These are phyloP conservation scores for Cosmopolites sordidus DNA, from an alignment of 2,888 invertebrate species.

Conservation along the genomic window DNA sequence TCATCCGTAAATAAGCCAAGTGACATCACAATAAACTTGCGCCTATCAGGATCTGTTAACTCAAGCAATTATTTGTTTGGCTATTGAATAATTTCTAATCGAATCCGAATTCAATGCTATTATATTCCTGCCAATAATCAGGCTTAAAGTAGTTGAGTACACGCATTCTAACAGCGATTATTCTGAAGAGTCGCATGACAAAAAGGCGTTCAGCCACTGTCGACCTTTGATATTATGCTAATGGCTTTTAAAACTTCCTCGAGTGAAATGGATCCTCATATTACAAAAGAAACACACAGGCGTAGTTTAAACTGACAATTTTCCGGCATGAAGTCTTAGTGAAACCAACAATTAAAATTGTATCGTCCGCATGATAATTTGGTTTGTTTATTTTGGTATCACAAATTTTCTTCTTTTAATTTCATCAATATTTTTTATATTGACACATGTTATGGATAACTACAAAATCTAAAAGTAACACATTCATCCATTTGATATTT, in stretches of 20 bases:
- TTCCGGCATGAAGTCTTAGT: too few species aligned
- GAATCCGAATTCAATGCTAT: not conserved
- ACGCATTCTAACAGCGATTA: not conserved
- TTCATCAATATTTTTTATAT: too few species aligned
- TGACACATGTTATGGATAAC: too few species aligned
- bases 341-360: too few species aligned
- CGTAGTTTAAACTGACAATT: not conserved
- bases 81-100: not conserved
- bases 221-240: slow-evolving; percentile 13
- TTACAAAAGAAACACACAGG: slow-evolving; percentile 1
- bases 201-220: slow-evolving; percentile 6
- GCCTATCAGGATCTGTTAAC: too few species aligned
- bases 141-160: not conserved
- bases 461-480: too few species aligned
- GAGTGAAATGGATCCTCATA: not conserved
- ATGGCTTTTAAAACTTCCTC: slow-evolving; percentile 7
- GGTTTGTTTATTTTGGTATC: too few species aligned
- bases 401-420: too few species aligned
- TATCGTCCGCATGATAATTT: too few species aligned
- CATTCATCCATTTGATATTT: too few species aligned
- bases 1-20: too few species aligned
- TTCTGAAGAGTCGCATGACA: slow-evolving; percentile 6
- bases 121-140: not conserved
- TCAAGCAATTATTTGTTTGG: not conserved
- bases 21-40: too few species aligned